These are phyloP conservation scores for Diploptera punctata DNA, from an alignment of 2,888 invertebrate species.

Conservation along the genomic window DNA sequence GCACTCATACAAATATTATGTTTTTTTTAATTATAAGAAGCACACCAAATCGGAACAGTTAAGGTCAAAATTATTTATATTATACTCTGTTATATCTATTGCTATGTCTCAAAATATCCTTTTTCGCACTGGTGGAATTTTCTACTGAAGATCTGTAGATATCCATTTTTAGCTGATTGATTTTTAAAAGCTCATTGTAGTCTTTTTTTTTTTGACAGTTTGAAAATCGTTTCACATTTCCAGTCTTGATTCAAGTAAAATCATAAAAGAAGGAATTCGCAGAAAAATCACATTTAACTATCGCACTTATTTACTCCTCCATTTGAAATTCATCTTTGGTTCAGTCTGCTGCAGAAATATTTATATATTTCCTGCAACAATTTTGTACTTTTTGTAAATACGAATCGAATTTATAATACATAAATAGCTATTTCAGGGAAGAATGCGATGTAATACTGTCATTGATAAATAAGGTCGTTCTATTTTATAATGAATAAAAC, in stretches of 20 bases:
- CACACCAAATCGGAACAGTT: slow-evolving; percentile 12
- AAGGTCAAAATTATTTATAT: not conserved
- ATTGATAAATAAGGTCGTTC: no score
- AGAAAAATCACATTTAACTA: not conserved
- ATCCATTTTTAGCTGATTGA: not conserved
- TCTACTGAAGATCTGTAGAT: not conserved
- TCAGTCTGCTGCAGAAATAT: not conserved
- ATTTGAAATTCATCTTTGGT: slow-evolving; percentile 2
- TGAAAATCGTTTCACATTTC: no score
- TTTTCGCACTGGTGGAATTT: not conserved
- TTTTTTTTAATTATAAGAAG: not conserved
- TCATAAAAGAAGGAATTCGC: not conserved
- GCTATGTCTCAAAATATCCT: slow-evolving; percentile 19
- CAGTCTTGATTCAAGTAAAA: not conserved
- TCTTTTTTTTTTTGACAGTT: not conserved
- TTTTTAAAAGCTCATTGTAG: not conserved
- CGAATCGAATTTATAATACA: no score
- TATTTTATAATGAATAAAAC: no score
- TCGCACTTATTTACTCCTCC: not conserved
- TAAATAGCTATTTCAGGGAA: no score
- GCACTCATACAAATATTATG: not conserved
- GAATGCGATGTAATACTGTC: no score
- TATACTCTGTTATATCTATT: not conserved
- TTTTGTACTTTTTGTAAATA: slow-evolving; percentile 4
- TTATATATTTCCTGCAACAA: not conserved